Conservation (phyloP, 2,797 vertebrate species). For the Acipenser transmontanus region DNA sequence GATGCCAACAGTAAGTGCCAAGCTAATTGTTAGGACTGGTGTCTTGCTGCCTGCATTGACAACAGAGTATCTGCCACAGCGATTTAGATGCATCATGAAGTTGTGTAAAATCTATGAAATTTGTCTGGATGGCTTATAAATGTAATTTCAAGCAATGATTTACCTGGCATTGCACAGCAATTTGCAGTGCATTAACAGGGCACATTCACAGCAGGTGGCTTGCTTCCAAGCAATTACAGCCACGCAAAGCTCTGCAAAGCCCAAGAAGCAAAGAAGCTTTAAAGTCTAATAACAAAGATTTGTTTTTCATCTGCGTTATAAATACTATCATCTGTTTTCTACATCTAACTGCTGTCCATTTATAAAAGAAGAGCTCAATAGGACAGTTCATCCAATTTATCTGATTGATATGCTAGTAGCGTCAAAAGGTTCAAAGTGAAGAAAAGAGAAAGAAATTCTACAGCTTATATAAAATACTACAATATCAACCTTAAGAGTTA, state of each 20-base stretch:
- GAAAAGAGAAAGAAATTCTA: too few species aligned
- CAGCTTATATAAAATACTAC: too few species aligned
- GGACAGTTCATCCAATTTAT: too few species aligned
- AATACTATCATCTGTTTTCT: background rate
- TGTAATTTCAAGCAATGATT: background rate
- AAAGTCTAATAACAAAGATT: conserved; percentile 1
- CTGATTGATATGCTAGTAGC: too few species aligned
- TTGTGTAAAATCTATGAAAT: too few species aligned
- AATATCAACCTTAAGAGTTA: too few species aligned
- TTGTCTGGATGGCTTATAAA: background rate
- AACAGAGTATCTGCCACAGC: too few species aligned
- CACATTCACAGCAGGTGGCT: background rate
- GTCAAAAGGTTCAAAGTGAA: too few species aligned
- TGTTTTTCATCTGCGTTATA: background rate
- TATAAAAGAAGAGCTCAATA: background rate
- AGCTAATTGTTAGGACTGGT: too few species aligned
- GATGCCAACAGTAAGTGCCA: too few species aligned
- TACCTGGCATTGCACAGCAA: background rate
- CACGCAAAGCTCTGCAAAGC: background rate
- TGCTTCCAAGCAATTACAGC: background rate
- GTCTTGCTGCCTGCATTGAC: too few species aligned
- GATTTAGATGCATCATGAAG: too few species aligned
- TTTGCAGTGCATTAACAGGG: background rate
- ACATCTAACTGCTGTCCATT: background rate
- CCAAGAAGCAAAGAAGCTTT: background rate